Conservation (phyloP, 2,888 invertebrate species). For the Platerodrilus igneus region DNA sequence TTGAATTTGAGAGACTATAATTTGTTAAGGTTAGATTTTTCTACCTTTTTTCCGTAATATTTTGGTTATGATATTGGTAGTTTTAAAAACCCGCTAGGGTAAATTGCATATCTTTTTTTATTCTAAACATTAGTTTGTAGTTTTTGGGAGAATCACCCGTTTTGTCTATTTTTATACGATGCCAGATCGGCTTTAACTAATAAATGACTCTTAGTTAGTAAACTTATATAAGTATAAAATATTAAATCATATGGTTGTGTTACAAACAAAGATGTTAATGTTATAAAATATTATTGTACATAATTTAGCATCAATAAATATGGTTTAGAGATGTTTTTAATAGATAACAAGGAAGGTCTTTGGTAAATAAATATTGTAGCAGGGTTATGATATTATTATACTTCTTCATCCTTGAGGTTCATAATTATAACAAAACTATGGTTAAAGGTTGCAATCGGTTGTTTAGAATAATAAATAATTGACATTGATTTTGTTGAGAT, state of each 20-base stretch:
- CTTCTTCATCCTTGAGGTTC: too few relatives aligned
- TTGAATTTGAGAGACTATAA: too few relatives aligned
- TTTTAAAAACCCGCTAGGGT: constrained; percentile 16
- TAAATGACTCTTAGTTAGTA: constrained; percentile 27
- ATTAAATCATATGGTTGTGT: constrained; percentile 40
- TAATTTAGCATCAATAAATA: constrained; percentile 43
- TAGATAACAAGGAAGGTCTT: constrained; percentile 13
- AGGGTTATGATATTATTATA: too few relatives aligned
- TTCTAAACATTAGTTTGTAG: constrained; percentile 15
- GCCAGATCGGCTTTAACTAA: constrained; percentile 27
- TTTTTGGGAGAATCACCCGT: constrained; percentile 32
- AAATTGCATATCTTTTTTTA: constrained; percentile 38
- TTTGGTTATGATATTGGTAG: constrained; percentile 26
- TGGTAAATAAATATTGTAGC: neutral
- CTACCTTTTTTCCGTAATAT: too few relatives aligned
- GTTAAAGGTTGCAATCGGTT: too few relatives aligned
- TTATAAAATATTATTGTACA: constrained; percentile 41
- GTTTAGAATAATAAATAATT: too few relatives aligned
- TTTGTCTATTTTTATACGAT: constrained; percentile 44
- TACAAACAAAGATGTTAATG: constrained; percentile 38
- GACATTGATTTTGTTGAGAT: too few relatives aligned
- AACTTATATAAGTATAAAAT: constrained; percentile 28
- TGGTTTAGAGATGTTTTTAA: constrained; percentile 34
- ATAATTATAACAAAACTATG: too few relatives aligned
- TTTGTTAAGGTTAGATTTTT: constrained; percentile 28